These are phyloP conservation scores for Serilophus lunatus DNA, from an alignment of 2,113 vertebrate species.

Conservation along the genomic window DNA sequence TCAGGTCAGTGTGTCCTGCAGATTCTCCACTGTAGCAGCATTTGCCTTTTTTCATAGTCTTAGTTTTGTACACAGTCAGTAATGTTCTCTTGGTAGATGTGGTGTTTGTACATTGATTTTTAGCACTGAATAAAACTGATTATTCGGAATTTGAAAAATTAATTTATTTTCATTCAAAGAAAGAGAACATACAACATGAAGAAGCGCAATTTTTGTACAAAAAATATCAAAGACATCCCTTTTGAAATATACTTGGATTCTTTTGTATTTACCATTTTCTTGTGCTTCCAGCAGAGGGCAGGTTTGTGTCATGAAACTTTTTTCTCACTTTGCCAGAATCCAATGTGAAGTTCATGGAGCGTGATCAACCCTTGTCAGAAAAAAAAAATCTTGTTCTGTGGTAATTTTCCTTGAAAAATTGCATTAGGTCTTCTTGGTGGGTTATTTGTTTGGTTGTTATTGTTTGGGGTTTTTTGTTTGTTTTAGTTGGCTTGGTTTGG, in stretches of 20 bases:
- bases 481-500: neutral
- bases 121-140: no score
- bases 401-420: neutral
- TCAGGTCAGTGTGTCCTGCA: no score
- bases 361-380: neutral
- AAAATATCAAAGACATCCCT: no score
- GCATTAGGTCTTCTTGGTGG: neutral
- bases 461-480: neutral
- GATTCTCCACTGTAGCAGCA: no score
- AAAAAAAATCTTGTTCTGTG: neutral
- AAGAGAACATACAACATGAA: no score
- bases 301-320: neutral
- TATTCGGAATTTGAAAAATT: no score
- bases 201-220: no score
- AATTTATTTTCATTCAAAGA: no score
- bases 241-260: neutral
- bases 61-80: no score
- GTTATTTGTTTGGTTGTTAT: neutral
- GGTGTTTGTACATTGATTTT: no score
- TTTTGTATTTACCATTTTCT: neutral
- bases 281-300: conserved; percentile 54
- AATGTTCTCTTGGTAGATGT: no score
- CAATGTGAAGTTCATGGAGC: neutral
- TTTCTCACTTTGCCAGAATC: rapidly evolving
- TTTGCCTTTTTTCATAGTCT: no score